Conservation (phyloP, 2,797 vertebrate genomes). For the Schizothorax lantsangensis region DNA sequence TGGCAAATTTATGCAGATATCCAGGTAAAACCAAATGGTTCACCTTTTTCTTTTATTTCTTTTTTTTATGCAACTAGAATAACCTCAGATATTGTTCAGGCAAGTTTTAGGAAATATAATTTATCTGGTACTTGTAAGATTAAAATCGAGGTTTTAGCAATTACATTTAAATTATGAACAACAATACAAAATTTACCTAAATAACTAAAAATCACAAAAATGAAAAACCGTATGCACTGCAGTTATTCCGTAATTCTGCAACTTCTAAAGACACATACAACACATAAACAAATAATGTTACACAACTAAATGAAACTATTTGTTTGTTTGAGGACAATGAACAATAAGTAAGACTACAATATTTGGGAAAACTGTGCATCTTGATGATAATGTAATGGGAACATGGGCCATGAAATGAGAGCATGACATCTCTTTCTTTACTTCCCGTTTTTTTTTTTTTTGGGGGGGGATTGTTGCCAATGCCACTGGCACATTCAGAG, state of each 20-base stretch:
- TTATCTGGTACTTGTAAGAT: not conserved
- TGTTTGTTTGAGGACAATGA: slow-evolving; percentile 4
- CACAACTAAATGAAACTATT: not conserved
- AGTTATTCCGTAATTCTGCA: not conserved
- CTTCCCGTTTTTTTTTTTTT: slow-evolving; percentile 69
- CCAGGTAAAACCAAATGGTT: not conserved
- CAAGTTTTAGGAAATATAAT: not conserved
- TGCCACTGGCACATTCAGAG: slow-evolving; percentile 68
- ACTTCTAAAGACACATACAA: not conserved
- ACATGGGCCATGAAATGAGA: slow-evolving; percentile 34
- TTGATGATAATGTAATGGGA: slow-evolving; percentile 11
- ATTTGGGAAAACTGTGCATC: not conserved
- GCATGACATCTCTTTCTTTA: slow-evolving; percentile 65
- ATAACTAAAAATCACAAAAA: not conserved
- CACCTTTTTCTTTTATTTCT: not conserved
- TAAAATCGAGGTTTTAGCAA: not conserved
- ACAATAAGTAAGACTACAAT: not conserved
- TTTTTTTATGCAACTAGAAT: not conserved
- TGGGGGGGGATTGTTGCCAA: slow-evolving; percentile 73
- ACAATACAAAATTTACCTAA: not conserved
- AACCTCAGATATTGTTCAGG: not conserved
- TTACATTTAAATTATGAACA: not conserved
- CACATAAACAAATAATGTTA: not conserved
- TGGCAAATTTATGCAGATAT: not conserved
- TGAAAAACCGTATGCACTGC: not conserved